These are phyloP conservation scores for Thymelicus sylvestris DNA, from an alignment of 2,888 invertebrate genomes.

Conservation along the genomic window DNA sequence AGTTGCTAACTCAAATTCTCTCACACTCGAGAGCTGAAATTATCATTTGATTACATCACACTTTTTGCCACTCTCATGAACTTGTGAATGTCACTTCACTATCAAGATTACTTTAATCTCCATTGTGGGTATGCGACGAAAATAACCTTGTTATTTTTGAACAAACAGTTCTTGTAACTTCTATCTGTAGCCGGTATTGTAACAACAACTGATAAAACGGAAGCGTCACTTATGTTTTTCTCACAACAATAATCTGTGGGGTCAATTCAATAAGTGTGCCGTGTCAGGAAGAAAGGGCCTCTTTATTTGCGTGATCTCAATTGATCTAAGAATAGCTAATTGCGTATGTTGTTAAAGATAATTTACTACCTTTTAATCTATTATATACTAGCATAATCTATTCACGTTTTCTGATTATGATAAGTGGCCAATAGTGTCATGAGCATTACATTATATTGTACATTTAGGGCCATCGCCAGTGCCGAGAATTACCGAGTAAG, in stretches of 20 bases:
- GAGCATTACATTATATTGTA: too few species aligned
- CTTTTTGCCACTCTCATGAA: background rate
- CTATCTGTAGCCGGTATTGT: slow-evolving; percentile 1
- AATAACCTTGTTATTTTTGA: slow-evolving; percentile 23
- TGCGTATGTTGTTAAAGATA: background rate
- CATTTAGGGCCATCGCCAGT: too few species aligned
- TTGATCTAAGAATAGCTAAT: slow-evolving; percentile 10
- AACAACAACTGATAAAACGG: slow-evolving; percentile 5
- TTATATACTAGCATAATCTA: too few species aligned
- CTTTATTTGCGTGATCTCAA: slow-evolving; percentile 16
- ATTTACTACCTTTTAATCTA: too few species aligned
- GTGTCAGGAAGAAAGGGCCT: slow-evolving; percentile 11
- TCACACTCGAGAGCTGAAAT: too few species aligned
- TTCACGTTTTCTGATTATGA: too few species aligned
- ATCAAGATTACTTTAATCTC: slow-evolving; percentile 25
- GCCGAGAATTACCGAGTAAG: too few species aligned
- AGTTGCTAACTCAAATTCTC: too few species aligned
- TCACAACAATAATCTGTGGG: slow-evolving; percentile 22
- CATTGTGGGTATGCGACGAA: background rate
- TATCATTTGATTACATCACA: background rate
- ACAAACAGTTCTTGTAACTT: slow-evolving; percentile 18
- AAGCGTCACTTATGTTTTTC: slow-evolving; percentile 11
- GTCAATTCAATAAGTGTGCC: slow-evolving; percentile 16
- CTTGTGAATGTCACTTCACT: slow-evolving; percentile 22
- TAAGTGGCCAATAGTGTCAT: too few species aligned